Conservation (phyloP, 2,797 vertebrate species). For the Sylvilagus floridanus region DNA sequence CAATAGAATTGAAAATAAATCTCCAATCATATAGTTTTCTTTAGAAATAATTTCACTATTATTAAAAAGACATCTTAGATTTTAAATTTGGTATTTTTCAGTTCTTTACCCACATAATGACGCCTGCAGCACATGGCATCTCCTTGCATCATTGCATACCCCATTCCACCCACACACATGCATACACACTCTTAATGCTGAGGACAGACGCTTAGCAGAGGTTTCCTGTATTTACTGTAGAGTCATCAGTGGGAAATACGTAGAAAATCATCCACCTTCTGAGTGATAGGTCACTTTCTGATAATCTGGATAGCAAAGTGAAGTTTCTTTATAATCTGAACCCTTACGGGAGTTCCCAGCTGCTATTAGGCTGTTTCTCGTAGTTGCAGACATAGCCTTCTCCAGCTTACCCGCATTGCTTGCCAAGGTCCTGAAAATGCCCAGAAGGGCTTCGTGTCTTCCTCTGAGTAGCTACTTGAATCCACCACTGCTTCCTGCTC, state of each 20-base stretch:
- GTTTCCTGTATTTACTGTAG: not conserved
- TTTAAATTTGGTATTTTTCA: not conserved
- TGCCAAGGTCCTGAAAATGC: constrained; percentile 1
- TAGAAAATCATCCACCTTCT: not conserved
- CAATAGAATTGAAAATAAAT: constrained; percentile 18
- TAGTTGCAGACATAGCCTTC: not conserved
- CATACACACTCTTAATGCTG: not conserved
- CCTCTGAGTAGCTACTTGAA: not conserved
- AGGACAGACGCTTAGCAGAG: not conserved
- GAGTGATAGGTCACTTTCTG: not conserved
- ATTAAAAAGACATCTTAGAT: not conserved
- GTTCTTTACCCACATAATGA: not conserved
- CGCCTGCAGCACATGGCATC: not conserved
- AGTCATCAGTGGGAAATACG: not conserved
- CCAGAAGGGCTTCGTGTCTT: not conserved
- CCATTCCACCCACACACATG: not conserved
- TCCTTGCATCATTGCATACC: not conserved
- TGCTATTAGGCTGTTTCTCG: not conserved
- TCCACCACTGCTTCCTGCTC: not conserved
- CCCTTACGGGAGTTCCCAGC: not conserved
- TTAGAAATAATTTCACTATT: constrained; percentile 15
- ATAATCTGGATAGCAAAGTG: not conserved
- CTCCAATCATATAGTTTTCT: not conserved
- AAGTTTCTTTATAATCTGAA: not conserved
- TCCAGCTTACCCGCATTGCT: not conserved